Evolutionary conservation across 1,140 invertebrate genomes (phyloP), one percentile per base, ranked within the genome.

Genomic region (Megalonaias nervosa): DNA sequence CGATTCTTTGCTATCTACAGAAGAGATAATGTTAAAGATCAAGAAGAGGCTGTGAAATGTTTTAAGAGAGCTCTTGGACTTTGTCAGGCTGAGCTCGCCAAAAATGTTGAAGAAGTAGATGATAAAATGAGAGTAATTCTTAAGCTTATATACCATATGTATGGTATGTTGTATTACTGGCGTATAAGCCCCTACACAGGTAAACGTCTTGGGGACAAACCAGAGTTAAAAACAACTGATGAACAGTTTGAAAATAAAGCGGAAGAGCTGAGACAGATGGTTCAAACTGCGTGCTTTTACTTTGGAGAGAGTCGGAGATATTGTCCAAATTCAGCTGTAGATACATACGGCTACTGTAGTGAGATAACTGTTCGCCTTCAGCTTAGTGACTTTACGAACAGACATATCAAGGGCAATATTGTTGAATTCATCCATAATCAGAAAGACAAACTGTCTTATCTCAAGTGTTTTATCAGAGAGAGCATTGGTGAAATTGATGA

Each of bases 111-210:
- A 23, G 13, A 74, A 1, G 67, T 65, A 16, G 75, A 77, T 15
- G 71, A 77, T 17, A 56, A 57, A 16, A 64, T 55, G 65, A 74
- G 48, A 57, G 15, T 70, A 4, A 80, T 75, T n/a, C n/a, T 82
- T 21, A 75, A 71, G 59, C 73, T 78, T 76, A 78, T 82, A 17
- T 78, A 75, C 68, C 81, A 82, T 23, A 82, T 82, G 81, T 80
- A 65, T 69, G 81, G 78, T n/a, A 80, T 74, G 59, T 66, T 78
- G 26, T 80, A 80, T 59, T 59, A 68, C 68, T 56, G 57, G 5
- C 69, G 74, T 17, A 67, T 82, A 19, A 23, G 21, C 16, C 76
- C 62, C 19, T 79, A 72, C 55, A 79, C 74, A 58, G 75, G 76
- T 6, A 67, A 62, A 38, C 58, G 59, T 55, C 31, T 31, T 16